A percentile compares a stretch with the other conserved stretches of the same genome.
phyloP scores from a whole-genome alignment of 1,140 invertebrate species.

The Trachelipus rathkii region DNA sequence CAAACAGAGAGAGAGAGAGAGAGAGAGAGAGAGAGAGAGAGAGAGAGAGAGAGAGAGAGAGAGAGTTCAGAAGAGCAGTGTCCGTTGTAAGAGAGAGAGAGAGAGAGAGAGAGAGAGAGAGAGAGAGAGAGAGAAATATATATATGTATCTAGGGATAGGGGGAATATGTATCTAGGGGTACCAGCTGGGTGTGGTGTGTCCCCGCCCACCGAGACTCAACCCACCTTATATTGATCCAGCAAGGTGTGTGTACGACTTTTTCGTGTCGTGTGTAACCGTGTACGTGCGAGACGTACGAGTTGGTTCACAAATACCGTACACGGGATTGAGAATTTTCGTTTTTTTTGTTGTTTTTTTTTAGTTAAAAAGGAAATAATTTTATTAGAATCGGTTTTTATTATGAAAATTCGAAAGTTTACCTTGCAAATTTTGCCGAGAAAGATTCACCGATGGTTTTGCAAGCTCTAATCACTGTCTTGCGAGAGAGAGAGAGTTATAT shows the following conservation, averaged over 20 bases:
- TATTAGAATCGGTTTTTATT: too few relatives aligned
- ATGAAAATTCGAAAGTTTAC: too few relatives aligned
- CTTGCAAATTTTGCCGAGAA: too few relatives aligned
- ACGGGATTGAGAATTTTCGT: background rate
- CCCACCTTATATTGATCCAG: background rate
- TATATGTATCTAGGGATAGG: too few relatives aligned
- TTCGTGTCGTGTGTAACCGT: background rate
- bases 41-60: slow-evolving; percentile 28
- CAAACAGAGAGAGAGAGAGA: too few relatives aligned
- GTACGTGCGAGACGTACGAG: background rate
- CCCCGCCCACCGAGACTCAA: background rate
- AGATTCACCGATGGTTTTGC: too few relatives aligned
- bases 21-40: too few relatives aligned
- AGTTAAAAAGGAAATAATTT: too few relatives aligned
- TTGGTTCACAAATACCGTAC: background rate
- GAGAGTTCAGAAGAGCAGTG: too few relatives aligned
- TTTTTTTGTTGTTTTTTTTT: background rate
- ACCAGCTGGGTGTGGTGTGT: slow-evolving; percentile 14
- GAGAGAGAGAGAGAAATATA: slow-evolving; percentile 28
- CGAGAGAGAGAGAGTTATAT: too few relatives aligned
- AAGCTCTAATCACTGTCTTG: too few relatives aligned
- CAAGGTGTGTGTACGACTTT: background rate
- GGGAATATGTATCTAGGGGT: slow-evolving; percentile 12
- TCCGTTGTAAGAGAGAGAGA: background rate
- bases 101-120: slow-evolving; percentile 4